A percentile compares a stretch with the other conserved stretches of the same genome.
Conservation (phyloP, 2,797 vertebrate species). For the Antrozous pallidus region DNA sequence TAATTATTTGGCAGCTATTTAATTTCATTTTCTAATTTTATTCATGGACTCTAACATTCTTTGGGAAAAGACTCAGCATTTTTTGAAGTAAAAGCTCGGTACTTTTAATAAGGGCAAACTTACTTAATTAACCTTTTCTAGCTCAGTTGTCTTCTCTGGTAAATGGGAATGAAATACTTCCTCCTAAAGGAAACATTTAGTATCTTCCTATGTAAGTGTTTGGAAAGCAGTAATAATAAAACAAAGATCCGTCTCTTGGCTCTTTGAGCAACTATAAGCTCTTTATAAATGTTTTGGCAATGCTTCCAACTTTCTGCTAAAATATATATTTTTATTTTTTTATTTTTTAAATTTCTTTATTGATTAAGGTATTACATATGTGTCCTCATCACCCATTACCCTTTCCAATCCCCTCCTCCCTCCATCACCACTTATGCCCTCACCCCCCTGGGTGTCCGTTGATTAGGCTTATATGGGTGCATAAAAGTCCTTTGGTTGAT, state of each 20-base stretch:
- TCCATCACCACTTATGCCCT: too few relatives aligned
- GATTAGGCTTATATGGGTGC: too few relatives aligned
- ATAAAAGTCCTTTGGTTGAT: too few relatives aligned
- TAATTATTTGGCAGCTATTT: conserved; percentile 2
- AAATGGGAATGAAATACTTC: conserved; percentile 7
- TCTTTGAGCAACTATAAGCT: background rate
- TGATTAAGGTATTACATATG: too few relatives aligned
- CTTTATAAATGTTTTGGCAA: conserved; percentile 3
- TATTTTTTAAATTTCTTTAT: too few relatives aligned
- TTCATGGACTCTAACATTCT: background rate
- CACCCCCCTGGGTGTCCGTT: too few relatives aligned
- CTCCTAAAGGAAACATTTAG: background rate
- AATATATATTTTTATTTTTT: too few relatives aligned
- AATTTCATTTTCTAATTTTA: conserved; percentile 50
- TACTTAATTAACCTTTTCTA: conserved; percentile 9
- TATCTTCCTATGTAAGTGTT: background rate
- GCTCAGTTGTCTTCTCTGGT: background rate
- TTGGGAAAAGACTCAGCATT: background rate
- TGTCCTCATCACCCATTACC: too few relatives aligned
- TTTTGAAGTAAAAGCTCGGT: background rate
- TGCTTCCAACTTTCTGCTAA: conserved; percentile 31
- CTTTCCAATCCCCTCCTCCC: too few relatives aligned
- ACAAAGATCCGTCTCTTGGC: background rate
- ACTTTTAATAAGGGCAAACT: conserved; percentile 33
- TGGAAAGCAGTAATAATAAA: background rate